Evolutionary conservation across 2,888 invertebrate species (phyloP), one percentile per base, ranked within the genome.

Genomic region (Monochamus alternatus): DNA sequence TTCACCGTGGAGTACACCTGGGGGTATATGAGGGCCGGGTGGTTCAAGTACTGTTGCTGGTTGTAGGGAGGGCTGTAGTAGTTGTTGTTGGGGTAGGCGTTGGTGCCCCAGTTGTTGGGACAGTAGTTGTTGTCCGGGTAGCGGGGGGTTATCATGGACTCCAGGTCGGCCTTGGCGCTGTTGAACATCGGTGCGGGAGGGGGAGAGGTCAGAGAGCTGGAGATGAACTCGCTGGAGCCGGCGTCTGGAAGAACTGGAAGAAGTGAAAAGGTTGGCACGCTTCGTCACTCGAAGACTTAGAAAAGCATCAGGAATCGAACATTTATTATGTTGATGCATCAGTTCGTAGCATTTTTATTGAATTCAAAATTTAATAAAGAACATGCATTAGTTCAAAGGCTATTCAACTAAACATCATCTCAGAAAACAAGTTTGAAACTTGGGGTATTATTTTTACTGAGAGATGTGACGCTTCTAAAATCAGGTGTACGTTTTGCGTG

Each of bases 1-100:
- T 96, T 96, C 71, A 96, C 95, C 9, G 79, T 79, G 32, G 95
- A 95, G 59, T 95, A 95, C 87, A 95, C 95, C 55, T 55, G 95
- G 95, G 84, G 92, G 93, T 0, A 95, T 30, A 96, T 93, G 93
- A 95, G 94, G 2, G 92, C 89, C 71, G 90, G 90, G 0, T 91
- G 91, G 82, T 91, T 92, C 75, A 92, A 91, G 87, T 93, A 93
- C 4, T 91, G 90, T 79, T 93, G 90, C 83, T 93, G 93, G 80
- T 91, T 91, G 85, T 91, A 91, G 30, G 87, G 84, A 79, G 92
- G 92, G 87, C 92, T 92, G 89, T 95, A 95, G 85, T 94, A 94
- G 78, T 93, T 93, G 88, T 85, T 84, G 75, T 82, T 93, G 14
- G 91, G 86, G 3, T 91, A 88, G 55, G 81, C 52, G 70, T 83